phyloP scores from a whole-genome alignment of 2,113 vertebrate genomes.

The Rhizomys pruinosus region DNA sequence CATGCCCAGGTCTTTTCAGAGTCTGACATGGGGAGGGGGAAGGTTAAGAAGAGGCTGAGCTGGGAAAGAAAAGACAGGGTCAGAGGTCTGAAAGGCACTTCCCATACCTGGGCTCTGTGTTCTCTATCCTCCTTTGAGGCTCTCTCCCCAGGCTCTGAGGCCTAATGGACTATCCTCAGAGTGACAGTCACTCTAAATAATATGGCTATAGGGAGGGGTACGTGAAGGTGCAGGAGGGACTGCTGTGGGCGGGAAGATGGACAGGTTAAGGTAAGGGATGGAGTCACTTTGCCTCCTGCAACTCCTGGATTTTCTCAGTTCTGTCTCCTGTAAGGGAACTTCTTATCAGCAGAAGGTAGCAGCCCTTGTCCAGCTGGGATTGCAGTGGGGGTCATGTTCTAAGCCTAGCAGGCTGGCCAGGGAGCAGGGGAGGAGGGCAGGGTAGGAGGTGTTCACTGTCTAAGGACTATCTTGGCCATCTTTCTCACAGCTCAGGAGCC shows the following conservation, averaged over 20 bases:
- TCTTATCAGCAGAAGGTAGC: neutral
- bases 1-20: neutral
- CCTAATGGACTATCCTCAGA: neutral
- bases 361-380: neutral
- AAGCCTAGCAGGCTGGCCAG: neutral
- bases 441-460: neutral
- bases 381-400: fast-evolving
- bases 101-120: neutral
- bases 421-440: fast-evolving
- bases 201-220: neutral
- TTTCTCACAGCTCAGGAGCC: neutral
- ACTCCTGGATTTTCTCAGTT: neutral
- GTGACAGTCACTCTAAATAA: neutral
- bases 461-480: too few species aligned
- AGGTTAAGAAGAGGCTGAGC: neutral
- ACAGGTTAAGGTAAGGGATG: too few species aligned
- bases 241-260: neutral
- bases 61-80: too few species aligned
- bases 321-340: neutral
- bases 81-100: neutral
- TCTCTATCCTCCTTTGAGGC: neutral
- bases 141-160: neutral
- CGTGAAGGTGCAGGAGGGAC: neutral
- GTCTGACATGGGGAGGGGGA: neutral
- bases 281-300: neutral